Percentiles rank a stretch among this genome's conserved stretches.
These are phyloP conservation scores for Brachionus koreanus DNA, from an alignment of 1,140 invertebrate genomes.

Conservation along the genomic window DNA sequence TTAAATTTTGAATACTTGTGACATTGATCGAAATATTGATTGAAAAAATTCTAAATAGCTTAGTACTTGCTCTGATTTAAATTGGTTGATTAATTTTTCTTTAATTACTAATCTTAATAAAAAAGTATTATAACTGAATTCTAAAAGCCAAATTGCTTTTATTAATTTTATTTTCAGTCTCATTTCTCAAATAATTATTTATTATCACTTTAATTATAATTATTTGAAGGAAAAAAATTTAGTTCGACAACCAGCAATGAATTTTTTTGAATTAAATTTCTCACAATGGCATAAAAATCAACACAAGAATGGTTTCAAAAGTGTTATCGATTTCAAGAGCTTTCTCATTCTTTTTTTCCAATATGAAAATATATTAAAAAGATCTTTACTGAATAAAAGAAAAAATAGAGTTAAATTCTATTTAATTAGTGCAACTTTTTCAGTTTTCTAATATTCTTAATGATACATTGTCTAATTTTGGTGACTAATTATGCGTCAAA, in stretches of 20 bases:
- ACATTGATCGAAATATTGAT: not conserved
- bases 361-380: not conserved
- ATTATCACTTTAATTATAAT: not conserved
- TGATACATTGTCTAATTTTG: constrained; percentile 31
- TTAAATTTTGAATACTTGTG: not conserved
- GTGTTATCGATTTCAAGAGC: not conserved
- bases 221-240: not conserved
- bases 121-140: not conserved
- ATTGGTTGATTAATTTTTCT: not conserved
- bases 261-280: not conserved
- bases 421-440: not conserved
- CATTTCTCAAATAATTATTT: not conserved
- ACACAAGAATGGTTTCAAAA: not conserved
- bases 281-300: not conserved
- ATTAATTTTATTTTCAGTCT: not conserved
- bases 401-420: not conserved
- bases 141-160: not conserved
- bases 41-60: not conserved
- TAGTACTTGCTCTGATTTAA: not conserved
- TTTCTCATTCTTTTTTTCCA: not conserved
- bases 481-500: constrained; percentile 28
- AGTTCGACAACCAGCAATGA: not conserved
- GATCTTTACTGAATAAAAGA: not conserved
- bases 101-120: not conserved
- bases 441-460: not conserved